Percentiles rank a stretch among this genome's conserved stretches.
Conservation (phyloP, 2,888 invertebrate species). For the Clistopyga incitator region DNA sequence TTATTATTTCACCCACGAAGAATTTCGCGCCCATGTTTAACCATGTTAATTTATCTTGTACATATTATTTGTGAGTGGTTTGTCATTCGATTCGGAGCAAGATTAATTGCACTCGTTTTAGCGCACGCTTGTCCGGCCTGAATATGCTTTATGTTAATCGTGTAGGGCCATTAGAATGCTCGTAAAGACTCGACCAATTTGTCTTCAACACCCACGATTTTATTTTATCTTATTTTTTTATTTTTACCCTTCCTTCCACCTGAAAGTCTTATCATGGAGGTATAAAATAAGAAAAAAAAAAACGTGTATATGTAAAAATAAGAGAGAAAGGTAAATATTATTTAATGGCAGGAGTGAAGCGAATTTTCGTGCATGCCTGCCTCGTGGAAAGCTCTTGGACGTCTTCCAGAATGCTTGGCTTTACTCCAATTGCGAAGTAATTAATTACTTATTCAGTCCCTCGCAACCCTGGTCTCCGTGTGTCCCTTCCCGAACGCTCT, state of each 20-base stretch:
- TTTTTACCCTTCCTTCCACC: background rate
- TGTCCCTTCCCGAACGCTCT: constrained; percentile 6
- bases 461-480: constrained; percentile 41
- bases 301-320: background rate
- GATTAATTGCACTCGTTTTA: constrained; percentile 50
- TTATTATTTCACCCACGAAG: constrained; percentile 49
- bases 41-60: background rate
- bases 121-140: constrained; percentile 21
- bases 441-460: constrained; percentile 71
- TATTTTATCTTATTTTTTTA: constrained; percentile 5
- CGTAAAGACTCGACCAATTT: constrained; percentile 59
- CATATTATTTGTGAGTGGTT: constrained; percentile 26
- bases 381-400: constrained; percentile 68
- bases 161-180: constrained; percentile 48
- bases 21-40: constrained; percentile 50
- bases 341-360: constrained; percentile 64
- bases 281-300: too few species aligned
- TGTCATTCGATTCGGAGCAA: constrained; percentile 36
- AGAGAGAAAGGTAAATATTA: constrained; percentile 55
- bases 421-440: constrained; percentile 71
- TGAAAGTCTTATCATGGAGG: constrained; percentile 54
- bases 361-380: constrained; percentile 53
- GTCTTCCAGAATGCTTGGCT: constrained; percentile 71
- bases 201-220: constrained; percentile 45
- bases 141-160: constrained; percentile 57